Evolutionary conservation across 2,113 vertebrate genomes (phyloP).

Genomic region (Girardinichthys multiradiatus): DNA sequence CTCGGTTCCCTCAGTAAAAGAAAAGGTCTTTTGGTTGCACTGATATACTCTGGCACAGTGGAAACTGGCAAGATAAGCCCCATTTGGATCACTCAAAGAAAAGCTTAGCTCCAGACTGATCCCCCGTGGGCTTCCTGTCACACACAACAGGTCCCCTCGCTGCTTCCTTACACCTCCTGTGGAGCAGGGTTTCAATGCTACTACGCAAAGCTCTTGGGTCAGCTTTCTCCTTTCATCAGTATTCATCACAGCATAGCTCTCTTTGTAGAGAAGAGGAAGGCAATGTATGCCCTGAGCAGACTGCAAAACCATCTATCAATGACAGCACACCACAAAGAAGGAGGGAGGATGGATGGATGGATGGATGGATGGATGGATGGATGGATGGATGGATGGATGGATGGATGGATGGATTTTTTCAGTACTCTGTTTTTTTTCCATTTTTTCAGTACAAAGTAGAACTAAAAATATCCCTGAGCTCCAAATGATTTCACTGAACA

Average conservation of each 20-base stretch:
- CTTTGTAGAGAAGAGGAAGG: conserved; percentile 53
- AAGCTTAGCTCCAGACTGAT: conserved; percentile 41
- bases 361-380: no score
- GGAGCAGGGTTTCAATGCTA: conserved; percentile 58
- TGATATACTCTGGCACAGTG: conserved; percentile 36
- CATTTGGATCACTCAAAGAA: conserved; percentile 46
- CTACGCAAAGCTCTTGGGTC: conserved; percentile 65
- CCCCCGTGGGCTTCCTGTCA: conserved; percentile 65
- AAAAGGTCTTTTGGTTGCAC: conserved; percentile 34
- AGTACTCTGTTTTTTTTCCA: not conserved
- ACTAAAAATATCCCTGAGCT: conserved; percentile 15
- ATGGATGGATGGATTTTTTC: not conserved
- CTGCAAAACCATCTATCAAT: conserved; percentile 71
- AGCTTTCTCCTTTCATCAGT: conserved; percentile 46
- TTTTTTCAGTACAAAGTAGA: conserved; percentile 28
- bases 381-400: no score
- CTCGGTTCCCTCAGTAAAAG: conserved; percentile 48
- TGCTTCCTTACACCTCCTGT: conserved; percentile 44
- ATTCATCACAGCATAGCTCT: conserved; percentile 57
- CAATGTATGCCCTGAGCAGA: conserved; percentile 53
- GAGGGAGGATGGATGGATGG: no score
- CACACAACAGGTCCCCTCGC: conserved; percentile 55
- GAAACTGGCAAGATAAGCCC: conserved; percentile 50
- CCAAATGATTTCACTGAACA: conserved; percentile 13
- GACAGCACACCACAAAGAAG: conserved; percentile 54